A percentile compares a stretch with the other conserved stretches of the same genome.
These are phyloP conservation scores for Listronotus bonariensis DNA, from an alignment of 1,140 invertebrate genomes.

Conservation along the genomic window DNA sequence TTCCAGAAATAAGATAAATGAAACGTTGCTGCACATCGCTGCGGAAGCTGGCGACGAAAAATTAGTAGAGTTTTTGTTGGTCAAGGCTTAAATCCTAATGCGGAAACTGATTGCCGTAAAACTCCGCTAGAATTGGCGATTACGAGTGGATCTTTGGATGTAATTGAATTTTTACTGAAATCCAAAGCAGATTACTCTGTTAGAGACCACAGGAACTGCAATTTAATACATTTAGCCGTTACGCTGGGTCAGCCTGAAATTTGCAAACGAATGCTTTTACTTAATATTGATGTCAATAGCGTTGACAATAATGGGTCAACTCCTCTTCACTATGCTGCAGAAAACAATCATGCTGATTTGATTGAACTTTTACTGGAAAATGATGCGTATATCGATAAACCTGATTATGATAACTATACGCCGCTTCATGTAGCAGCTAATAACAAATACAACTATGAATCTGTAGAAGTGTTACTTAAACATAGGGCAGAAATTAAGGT, in stretches of 20 bases:
- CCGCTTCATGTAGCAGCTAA: slow-evolving; percentile 39
- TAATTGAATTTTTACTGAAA: slow-evolving; percentile 25
- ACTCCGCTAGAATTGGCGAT: slow-evolving; percentile 29
- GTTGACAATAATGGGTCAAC: slow-evolving; percentile 31
- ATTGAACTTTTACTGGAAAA: slow-evolving; percentile 33
- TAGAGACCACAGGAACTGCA: slow-evolving; percentile 12
- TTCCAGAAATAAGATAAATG: slow-evolving; percentile 18
- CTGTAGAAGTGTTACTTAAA: slow-evolving; percentile 33
- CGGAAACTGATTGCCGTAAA: slow-evolving; percentile 53
- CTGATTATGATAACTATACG: slow-evolving; percentile 40
- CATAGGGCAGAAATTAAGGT: slow-evolving; percentile 14
- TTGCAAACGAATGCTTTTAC: slow-evolving; percentile 24
- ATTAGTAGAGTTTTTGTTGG: slow-evolving; percentile 65
- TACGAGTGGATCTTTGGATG: slow-evolving; percentile 3
- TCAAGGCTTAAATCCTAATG: slow-evolving; percentile 62
- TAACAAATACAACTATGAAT: slow-evolving; percentile 14
- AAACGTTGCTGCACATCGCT: slow-evolving; percentile 33
- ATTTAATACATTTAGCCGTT: slow-evolving; percentile 35
- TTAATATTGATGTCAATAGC: slow-evolving; percentile 25
- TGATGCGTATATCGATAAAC: slow-evolving; percentile 33
- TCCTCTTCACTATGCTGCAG: slow-evolving; percentile 38
- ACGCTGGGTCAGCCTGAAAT: slow-evolving; percentile 16
- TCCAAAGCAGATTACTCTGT: slow-evolving; percentile 4
- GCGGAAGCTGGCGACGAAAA: slow-evolving; percentile 55
- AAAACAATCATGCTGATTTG: slow-evolving; percentile 22